Percentiles rank a stretch among this genome's conserved stretches.
These are phyloP conservation scores for Lasioglossum malachurum DNA, from an alignment of 2,888 invertebrate genomes.

Conservation along the genomic window DNA sequence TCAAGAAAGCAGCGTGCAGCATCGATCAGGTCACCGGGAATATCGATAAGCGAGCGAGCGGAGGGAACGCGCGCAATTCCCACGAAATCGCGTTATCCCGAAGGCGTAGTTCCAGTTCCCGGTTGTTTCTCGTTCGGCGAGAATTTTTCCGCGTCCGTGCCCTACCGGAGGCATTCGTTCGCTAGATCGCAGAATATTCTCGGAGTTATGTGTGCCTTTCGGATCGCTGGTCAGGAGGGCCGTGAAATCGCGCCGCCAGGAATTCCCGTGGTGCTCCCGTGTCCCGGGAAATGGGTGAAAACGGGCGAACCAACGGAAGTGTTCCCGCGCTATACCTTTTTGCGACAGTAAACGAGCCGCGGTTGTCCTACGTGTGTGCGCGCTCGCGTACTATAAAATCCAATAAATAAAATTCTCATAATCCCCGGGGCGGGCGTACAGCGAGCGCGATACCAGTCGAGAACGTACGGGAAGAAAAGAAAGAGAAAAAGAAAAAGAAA, in stretches of 20 bases:
- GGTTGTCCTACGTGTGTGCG: conserved; percentile 68
- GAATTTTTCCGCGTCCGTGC: conserved; percentile 62
- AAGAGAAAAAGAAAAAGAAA: background rate
- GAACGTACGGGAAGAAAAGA: background rate
- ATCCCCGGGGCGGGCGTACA: conserved; percentile 15
- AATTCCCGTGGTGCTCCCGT: conserved; percentile 69
- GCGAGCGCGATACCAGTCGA: background rate
- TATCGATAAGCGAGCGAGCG: background rate
- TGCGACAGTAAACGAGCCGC: conserved; percentile 77
- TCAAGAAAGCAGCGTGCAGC: background rate
- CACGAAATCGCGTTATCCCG: conserved; percentile 59
- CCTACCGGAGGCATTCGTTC: conserved; percentile 25
- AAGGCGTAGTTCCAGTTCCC: conserved; percentile 49
- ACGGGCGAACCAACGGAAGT: conserved; percentile 3
- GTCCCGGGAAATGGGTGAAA: conserved; percentile 11
- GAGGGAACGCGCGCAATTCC: background rate
- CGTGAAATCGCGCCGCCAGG: conserved; percentile 65
- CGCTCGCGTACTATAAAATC: conserved; percentile 75
- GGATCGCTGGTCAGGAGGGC: conserved; percentile 65
- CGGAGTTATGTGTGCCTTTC: conserved; percentile 66
- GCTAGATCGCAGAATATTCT: conserved; percentile 69
- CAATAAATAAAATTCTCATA: conserved; percentile 80
- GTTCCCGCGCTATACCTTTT: conserved; percentile 28
- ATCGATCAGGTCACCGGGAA: background rate
- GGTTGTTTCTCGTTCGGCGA: conserved; percentile 49